phyloP scores from a whole-genome alignment of 2,888 invertebrate species.

The Coelogynopora nodosa region DNA sequence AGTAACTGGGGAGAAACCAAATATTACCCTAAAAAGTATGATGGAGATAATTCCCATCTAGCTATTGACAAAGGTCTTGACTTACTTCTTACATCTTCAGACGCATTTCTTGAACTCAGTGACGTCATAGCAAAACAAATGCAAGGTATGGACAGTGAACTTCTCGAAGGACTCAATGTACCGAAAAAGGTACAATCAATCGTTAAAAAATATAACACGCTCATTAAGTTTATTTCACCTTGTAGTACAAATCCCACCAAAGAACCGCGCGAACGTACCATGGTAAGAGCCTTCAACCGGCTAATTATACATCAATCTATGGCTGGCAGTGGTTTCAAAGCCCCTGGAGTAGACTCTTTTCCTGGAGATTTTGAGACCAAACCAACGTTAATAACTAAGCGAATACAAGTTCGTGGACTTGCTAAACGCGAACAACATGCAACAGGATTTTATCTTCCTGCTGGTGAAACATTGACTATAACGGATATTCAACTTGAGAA shows the following conservation, averaged over 20 bases:
- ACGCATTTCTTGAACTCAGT: background rate
- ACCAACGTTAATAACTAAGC: slow-evolving; percentile 39
- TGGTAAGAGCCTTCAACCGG: background rate
- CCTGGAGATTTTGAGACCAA: slow-evolving; percentile 49
- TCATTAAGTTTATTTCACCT: background rate
- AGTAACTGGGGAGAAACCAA: background rate
- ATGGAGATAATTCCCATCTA: background rate
- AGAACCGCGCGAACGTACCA: background rate
- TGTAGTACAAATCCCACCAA: background rate
- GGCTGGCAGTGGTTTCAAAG: slow-evolving; percentile 42
- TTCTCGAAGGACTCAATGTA: background rate
- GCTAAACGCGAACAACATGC: slow-evolving; percentile 43
- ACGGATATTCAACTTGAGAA: background rate
- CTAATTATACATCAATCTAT: background rate
- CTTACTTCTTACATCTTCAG: background rate
- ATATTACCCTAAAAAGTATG: background rate
- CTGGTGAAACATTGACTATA: background rate
- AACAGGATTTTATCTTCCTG: slow-evolving; percentile 34
- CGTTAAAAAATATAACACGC: background rate
- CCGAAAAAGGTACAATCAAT: background rate
- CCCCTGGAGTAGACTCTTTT: slow-evolving; percentile 48
- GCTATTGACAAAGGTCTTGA: background rate
- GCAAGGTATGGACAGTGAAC: background rate
- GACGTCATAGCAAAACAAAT: background rate
- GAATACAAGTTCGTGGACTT: slow-evolving; percentile 41